These are phyloP conservation scores for Drosophila kokeensis DNA, from an alignment of 2,888 invertebrate species.

Conservation along the genomic window DNA sequence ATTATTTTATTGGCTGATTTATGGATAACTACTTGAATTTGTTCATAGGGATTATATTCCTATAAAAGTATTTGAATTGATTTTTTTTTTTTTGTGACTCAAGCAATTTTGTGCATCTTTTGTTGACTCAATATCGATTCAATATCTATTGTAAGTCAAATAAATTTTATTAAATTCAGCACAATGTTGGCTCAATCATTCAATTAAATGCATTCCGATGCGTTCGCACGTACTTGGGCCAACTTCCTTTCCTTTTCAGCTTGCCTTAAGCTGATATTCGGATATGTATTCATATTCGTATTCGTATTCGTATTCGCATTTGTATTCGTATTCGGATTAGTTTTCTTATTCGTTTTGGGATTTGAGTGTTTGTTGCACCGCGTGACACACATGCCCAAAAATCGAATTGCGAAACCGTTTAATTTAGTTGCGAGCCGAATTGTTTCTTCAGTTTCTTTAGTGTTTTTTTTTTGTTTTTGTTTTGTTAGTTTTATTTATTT, in stretches of 20 bases:
- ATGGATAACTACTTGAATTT: not conserved
- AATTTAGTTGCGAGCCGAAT: slow-evolving; percentile 60
- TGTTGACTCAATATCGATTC: not conserved
- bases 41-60: not conserved
- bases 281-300: slow-evolving; percentile 13
- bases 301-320: not conserved
- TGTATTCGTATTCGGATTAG: not conserved
- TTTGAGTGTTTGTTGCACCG: slow-evolving; percentile 35
- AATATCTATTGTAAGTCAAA: not conserved
- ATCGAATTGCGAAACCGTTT: slow-evolving; percentile 69
- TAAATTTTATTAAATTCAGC: slow-evolving; percentile 6
- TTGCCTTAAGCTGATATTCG: slow-evolving; percentile 36
- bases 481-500: slow-evolving; percentile 16
- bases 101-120: not conserved
- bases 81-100: too few relatives aligned
- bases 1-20: not conserved
- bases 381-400: slow-evolving; percentile 75
- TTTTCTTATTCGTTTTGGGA: slow-evolving; percentile 10
- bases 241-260: slow-evolving; percentile 59
- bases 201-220: slow-evolving; percentile 73
- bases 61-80: too few relatives aligned
- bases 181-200: slow-evolving; percentile 37
- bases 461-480: slow-evolving; percentile 23
- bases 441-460: slow-evolving; percentile 22
- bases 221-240: slow-evolving; percentile 57